A percentile compares a stretch with the other conserved stretches of the same genome.
These are phyloP conservation scores for Cryptoblepharus egeriae DNA, from an alignment of 2,797 vertebrate genomes.

Conservation along the genomic window DNA sequence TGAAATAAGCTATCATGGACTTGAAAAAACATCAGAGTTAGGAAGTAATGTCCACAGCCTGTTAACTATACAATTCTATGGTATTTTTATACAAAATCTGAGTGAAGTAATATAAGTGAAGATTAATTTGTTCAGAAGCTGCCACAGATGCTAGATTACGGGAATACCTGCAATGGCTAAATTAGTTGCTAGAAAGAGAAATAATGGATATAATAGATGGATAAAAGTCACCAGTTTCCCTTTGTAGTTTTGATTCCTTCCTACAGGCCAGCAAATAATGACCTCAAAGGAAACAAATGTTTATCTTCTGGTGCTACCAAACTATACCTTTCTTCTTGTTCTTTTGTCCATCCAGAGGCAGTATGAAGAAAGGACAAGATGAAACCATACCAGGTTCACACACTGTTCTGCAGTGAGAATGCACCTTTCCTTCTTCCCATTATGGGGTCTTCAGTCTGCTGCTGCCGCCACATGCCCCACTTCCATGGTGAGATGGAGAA, in stretches of 20 bases:
- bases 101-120: neutral
- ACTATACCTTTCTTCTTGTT: neutral
- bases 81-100: neutral
- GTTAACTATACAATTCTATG: neutral
- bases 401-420: neutral
- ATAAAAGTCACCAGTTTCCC: neutral
- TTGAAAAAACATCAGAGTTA: neutral
- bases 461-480: neutral
- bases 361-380: neutral
- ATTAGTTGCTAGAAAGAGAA: too few relatives aligned
- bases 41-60: neutral
- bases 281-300: too few relatives aligned
- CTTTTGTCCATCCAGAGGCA: neutral
- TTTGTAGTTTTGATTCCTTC: neutral
- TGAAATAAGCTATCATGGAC: neutral
- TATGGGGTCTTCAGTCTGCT: too few relatives aligned
- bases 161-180: too few relatives aligned
- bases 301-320: too few relatives aligned
- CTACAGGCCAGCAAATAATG: neutral
- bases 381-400: neutral
- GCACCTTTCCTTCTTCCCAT: neutral
- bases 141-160: neutral
- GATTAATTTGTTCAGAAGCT: neutral
- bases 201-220: too few relatives aligned
- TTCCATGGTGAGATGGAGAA: neutral